A percentile compares a stretch with the other conserved stretches of the same genome.
These are phyloP conservation scores for Boulengeromyrus knoepffleri DNA, from an alignment of 2,113 vertebrate genomes.

Conservation along the genomic window DNA sequence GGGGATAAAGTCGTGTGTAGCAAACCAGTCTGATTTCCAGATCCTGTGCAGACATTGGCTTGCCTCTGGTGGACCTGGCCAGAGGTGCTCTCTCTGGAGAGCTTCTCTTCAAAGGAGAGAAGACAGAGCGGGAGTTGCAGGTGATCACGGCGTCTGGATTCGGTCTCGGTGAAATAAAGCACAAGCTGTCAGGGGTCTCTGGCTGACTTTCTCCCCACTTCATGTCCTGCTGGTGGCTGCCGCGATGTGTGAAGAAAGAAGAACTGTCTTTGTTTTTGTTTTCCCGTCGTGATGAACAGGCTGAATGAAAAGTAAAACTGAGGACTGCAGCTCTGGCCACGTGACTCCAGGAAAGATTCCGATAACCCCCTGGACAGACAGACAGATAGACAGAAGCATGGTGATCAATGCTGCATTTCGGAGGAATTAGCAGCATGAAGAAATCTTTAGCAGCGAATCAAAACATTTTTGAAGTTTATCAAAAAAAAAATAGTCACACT, in stretches of 20 bases:
- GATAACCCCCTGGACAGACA: neutral
- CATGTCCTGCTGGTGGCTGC: neutral
- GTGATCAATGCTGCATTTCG: too few species aligned
- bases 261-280: neutral
- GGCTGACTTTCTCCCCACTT: neutral
- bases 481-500: neutral
- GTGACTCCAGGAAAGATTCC: neutral
- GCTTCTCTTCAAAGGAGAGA: neutral
- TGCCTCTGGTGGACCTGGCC: neutral
- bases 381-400: too few species aligned
- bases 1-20: neutral
- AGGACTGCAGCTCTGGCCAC: neutral
- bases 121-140: slow-evolving; percentile 26
- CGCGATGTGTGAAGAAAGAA: slow-evolving; percentile 20
- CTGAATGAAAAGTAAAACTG: slow-evolving; percentile 13
- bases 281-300: slow-evolving; percentile 2
- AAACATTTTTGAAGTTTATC: neutral
- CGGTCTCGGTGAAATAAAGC: slow-evolving; percentile 14
- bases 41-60: neutral
- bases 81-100: neutral
- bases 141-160: slow-evolving; percentile 24
- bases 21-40: neutral
- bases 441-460: neutral
- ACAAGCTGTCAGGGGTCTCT: slow-evolving; percentile 12
- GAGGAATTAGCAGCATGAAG: too few species aligned